phyloP scores from a whole-genome alignment of 2,113 vertebrate genomes.

The Mustela nigripes region DNA sequence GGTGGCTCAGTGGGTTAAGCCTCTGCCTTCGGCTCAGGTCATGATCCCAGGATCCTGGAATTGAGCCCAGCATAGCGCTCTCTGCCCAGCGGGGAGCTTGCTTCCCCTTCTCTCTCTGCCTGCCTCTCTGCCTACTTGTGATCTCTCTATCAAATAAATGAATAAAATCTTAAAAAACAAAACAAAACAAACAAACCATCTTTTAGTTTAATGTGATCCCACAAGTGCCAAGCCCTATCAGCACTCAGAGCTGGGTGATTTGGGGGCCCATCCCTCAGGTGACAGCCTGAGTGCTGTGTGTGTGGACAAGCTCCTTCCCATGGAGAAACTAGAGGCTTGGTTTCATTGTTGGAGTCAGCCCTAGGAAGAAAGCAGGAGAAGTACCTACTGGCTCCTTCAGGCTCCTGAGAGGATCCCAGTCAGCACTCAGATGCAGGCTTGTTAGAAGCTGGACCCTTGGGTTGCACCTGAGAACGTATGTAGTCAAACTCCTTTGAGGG shows the following conservation, averaged over 20 bases:
- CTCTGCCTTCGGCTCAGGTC: too few relatives aligned
- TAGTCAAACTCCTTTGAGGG: background rate
- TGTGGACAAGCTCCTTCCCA: background rate
- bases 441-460: background rate
- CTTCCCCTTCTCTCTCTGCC: too few relatives aligned
- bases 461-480: background rate
- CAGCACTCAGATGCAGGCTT: background rate
- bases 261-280: background rate
- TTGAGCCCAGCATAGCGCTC: too few relatives aligned
- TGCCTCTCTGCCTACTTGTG: too few relatives aligned
- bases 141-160: too few relatives aligned
- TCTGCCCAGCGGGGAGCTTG: too few relatives aligned
- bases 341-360: background rate
- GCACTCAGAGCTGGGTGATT: background rate
- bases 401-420: background rate
- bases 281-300: background rate
- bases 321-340: background rate
- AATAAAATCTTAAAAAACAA: too few relatives aligned
- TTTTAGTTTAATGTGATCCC: background rate
- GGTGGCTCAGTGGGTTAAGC: too few relatives aligned
- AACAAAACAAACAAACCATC: background rate
- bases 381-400: background rate
- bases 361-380: background rate
- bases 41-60: too few relatives aligned
- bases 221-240: background rate